Evolutionary conservation across 2,797 vertebrate genomes (phyloP), one percentile per base, ranked within the genome.

Genomic region (Eospalax fontanierii): DNA sequence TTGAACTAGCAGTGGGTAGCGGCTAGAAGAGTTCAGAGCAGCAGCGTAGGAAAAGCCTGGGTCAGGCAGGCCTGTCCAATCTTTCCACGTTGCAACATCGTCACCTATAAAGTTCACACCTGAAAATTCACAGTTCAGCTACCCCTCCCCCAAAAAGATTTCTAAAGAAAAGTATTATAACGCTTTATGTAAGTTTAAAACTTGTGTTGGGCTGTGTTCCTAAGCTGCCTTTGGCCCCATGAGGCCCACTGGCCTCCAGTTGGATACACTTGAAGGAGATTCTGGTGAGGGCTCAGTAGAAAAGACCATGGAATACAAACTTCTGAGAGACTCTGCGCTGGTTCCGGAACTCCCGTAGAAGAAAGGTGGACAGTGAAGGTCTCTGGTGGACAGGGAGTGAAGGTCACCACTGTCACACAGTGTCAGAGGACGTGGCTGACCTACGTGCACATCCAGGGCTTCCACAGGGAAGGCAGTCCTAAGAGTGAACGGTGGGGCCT

Each of bases 401-500:
- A 59, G 65, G 21, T 3, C 8, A n/a, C 15, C 9, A 19, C 30
- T 50, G 24, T 30, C 54, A 35, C 24, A 82, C 9, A 7, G 14
- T 19, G 40, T 28, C 28, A 33, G 15, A 16, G n/a, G 22, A 38
- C 18, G 4, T 0, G 65, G 50, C 46, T 50, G 46, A 50, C 6
- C 46, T 50, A 11, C 11, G 46, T 50, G 46, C 46, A 50, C 11
- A 15, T 9, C 33, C 9, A 75, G 28, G 11, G 28, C 38, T 74
- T 54, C 11, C n/a, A n/a, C 9, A 3, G 24, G 54, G 54, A 18
- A 30, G 33, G 33, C 33, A 6, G 6, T 6, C 0, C 0, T 50
- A 50, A 50, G 46, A 50, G 46, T 50, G 46, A 50, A 50, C 46
- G 11, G 11, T 50, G 46, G 46, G 46, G 46, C 46, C 46, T 50